Conservation (phyloP, 2,888 invertebrate genomes). For the Heliconius charithonia region DNA sequence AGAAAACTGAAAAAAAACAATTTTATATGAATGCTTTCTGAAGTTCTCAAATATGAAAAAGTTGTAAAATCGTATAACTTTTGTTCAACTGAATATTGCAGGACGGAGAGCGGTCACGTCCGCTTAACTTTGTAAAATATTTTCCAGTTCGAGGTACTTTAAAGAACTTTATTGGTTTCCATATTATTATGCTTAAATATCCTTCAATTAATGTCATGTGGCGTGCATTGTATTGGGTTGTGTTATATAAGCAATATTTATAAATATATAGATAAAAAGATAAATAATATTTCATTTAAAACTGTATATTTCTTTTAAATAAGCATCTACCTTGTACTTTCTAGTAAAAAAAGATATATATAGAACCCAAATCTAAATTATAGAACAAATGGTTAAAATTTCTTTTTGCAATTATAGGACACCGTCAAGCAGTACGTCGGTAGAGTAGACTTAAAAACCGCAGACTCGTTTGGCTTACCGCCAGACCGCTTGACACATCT, state of each 20-base stretch:
- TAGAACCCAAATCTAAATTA: neutral
- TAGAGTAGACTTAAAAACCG: constrained; percentile 36
- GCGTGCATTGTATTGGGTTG: neutral
- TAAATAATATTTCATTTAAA: no score
- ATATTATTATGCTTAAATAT: constrained; percentile 6
- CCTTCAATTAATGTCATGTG: neutral
- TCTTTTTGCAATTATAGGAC: constrained; percentile 26
- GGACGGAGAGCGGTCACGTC: constrained; percentile 35
- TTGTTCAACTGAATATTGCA: constrained; percentile 41
- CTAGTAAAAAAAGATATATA: neutral
- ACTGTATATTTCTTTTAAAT: no score
- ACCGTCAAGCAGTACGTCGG: constrained; percentile 27
- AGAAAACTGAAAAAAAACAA: constrained; percentile 30
- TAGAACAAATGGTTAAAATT: neutral
- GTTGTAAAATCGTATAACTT: constrained; percentile 41
- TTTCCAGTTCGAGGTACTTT: constrained; percentile 21
- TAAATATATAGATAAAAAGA: no score
- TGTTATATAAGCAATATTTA: neutral
- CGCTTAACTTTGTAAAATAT: constrained; percentile 34
- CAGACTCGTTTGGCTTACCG: constrained; percentile 57
- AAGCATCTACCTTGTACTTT: no score
- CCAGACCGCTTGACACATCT: constrained; percentile 66
- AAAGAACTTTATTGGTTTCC: constrained; percentile 10
- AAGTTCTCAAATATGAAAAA: constrained; percentile 43
- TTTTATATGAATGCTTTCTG: constrained; percentile 33